Evolutionary conservation across 2,888 invertebrate species (phyloP), one percentile per base, ranked within the genome.

Genomic region (Prenolepis imparis): DNA sequence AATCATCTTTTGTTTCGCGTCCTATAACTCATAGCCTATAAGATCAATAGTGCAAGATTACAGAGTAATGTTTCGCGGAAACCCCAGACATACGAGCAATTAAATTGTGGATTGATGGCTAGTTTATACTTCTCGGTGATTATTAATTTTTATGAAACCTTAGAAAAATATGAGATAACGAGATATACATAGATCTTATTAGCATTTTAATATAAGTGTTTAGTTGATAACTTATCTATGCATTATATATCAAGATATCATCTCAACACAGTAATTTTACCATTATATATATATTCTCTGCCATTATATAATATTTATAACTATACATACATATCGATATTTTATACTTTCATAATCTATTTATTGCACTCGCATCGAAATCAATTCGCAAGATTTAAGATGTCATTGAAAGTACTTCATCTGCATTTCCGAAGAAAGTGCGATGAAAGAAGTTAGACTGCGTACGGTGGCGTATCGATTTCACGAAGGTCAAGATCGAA

Each of bases 391-490:
- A 67, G 24, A 66, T 66, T 77, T 39, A 15, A 36, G 15, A 41
- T 39, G n/a, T 3, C 1, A 15, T n/a, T 32, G 41, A 28, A 32
- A 55, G 32, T 41, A 77, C 28, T 55, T 55, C 2, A 32, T 75
- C 4, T 3, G 21, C 6, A 15, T 36, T 64, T 48, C 57, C 32
- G 41, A 64, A 72, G 74, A 41, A 21, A 8, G 32, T 12, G 18
- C 1, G 0, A 39, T 39, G 21, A 72, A 73, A 59, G 44, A 28
- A 52, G 59, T 57, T 39, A 21, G n/a, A 70, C 21, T 59, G 21
- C 52, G 11, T 72, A 82, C 15, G 36, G 57, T 77, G 70, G 80
- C 61, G 85, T 87, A 87, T 89, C 89, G 87, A 87, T 89, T 89
- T 88, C 85, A 82, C 82, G 41, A 67, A n/a, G 24, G 32, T 70